Conservation (phyloP, 2,797 vertebrate species). For the Enteromius trimaculatus region DNA sequence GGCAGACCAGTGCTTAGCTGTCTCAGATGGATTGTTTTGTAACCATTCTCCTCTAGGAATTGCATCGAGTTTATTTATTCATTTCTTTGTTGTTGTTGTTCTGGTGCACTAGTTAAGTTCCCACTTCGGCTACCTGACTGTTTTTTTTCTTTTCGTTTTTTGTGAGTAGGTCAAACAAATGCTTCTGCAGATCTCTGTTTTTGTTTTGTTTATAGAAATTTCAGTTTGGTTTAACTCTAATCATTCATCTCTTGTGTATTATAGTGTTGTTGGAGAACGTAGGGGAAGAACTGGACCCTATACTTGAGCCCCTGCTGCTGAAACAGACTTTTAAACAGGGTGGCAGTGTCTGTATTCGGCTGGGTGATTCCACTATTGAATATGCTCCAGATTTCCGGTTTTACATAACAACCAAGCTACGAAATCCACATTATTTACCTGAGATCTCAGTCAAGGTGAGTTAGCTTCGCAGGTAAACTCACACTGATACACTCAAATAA, state of each 20-base stretch:
- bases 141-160: not conserved
- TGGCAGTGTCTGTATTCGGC: constrained; percentile 84
- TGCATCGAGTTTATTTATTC: constrained; percentile 20
- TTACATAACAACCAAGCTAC: constrained; percentile 89
- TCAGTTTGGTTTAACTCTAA: constrained; percentile 12
- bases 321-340: constrained; percentile 91
- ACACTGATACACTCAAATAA: constrained; percentile 11
- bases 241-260: constrained; percentile 37
- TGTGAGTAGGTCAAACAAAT: not conserved
- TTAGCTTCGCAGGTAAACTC: not conserved
- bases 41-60: constrained; percentile 14
- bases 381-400: constrained; percentile 88
- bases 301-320: constrained; percentile 88
- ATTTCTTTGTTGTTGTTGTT: not conserved
- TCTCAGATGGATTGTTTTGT: constrained; percentile 15
- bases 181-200: not conserved
- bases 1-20: constrained; percentile 12
- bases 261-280: constrained; percentile 89
- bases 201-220: not conserved
- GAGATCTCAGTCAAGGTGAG: constrained; percentile 88
- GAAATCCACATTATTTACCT: constrained; percentile 90
- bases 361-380: constrained; percentile 86
- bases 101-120: constrained; percentile 28
- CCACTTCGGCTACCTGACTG: constrained; percentile 19
- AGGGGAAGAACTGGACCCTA: constrained; percentile 88